Evolutionary conservation across 2,113 vertebrate species (phyloP), one percentile per base, ranked within the genome.

Genomic region (Pipra filicauda): DNA sequence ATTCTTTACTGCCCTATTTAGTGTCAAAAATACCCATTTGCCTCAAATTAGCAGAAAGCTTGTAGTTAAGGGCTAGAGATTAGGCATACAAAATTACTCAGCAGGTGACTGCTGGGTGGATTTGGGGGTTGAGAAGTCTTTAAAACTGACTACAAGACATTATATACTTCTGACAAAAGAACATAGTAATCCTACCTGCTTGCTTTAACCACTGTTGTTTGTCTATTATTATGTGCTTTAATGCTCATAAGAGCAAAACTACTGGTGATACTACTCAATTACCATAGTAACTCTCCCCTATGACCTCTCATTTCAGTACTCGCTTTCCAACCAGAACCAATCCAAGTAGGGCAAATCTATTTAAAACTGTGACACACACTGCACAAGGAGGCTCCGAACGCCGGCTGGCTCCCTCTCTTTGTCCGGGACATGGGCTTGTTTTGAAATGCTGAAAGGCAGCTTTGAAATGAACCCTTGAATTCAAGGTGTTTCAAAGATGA

Each of bases 101-200:
- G 98, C 98, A 98, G 98, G 98, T 98, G 97, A 98, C 91, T 67
- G 97, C 96, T 95, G 98, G 98, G 97, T 98, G 97, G 98, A 98
- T 98, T 98, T 97, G 98, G 97, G 98, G 98, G 98, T 98, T 98
- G 98, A 98, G 98, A 98, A 99, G 98, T 99, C 98, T 99, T 99
- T 99, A 99, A 99, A 99, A 99, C 98, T 98, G 98, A 99, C 98
- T 98, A 99, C 97, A 98, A 99, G 98, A 99, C 99, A 99, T 99
- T 99, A 98, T 99, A 98, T 98, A 98, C 98, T 98, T 98, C 97
- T 97, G 98, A 99, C 99, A 99, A 99, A 99, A 98, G 98, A 97
- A 97, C 98, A 95, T 96, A 98, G 98, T 99, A 99, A 99, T 99
- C 98, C 99, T 99, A 99, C 99, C 99, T 99, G 99, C 98, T 99